phyloP scores from a whole-genome alignment of 2,888 invertebrate species.

The Azorinus chamasolen region DNA sequence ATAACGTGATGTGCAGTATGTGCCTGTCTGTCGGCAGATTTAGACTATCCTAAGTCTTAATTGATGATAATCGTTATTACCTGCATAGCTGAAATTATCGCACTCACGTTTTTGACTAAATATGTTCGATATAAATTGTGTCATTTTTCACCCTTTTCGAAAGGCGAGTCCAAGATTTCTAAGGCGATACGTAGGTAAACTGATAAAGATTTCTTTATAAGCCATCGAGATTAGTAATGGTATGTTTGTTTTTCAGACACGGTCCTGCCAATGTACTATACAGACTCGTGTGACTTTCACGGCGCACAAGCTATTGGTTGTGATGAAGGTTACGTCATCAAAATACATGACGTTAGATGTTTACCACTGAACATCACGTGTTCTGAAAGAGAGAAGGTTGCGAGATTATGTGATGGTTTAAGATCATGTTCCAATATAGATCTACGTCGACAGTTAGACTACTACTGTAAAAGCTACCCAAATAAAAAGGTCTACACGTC shows the following conservation, averaged over 20 bases:
- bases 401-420: conserved; percentile 66
- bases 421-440: conserved; percentile 65
- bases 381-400: conserved; percentile 51
- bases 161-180: too few relatives aligned
- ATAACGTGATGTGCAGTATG: too few relatives aligned
- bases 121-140: too few relatives aligned
- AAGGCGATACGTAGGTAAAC: too few relatives aligned
- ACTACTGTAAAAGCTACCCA: conserved; percentile 61
- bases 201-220: too few relatives aligned
- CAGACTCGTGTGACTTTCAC: conserved; percentile 51
- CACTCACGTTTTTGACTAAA: too few relatives aligned
- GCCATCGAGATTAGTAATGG: too few relatives aligned
- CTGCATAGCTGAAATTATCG: too few relatives aligned
- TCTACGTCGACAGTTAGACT: conserved; percentile 62
- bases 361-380: conserved; percentile 65
- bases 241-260: conserved; percentile 35
- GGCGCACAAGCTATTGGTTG: conserved; percentile 49
- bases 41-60: too few relatives aligned
- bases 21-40: too few relatives aligned
- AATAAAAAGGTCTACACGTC: conserved; percentile 57
- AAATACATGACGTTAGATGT: conserved; percentile 59
- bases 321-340: conserved; percentile 54
- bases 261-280: conserved; percentile 35
- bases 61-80: too few relatives aligned
- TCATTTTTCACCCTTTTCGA: too few relatives aligned